These are phyloP conservation scores for Harmothoe impar DNA, from an alignment of 2,888 invertebrate species.

Conservation along the genomic window DNA sequence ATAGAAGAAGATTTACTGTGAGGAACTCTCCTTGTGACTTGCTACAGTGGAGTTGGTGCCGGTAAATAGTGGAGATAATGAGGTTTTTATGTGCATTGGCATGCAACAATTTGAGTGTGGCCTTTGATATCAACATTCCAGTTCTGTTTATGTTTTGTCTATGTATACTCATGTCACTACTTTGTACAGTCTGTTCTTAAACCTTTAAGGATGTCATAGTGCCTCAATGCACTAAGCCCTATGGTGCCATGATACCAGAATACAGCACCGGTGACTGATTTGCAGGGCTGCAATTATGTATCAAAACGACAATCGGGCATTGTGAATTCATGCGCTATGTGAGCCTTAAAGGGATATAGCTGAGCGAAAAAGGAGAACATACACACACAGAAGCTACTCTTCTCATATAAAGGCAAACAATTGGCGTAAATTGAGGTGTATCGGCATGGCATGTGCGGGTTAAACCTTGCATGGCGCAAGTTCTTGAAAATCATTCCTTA, in stretches of 20 bases:
- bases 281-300: too few species aligned
- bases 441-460: neutral
- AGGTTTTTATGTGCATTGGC: neutral
- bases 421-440: neutral
- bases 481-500: slow-evolving; percentile 1
- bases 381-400: neutral
- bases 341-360: too few species aligned
- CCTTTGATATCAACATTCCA: slow-evolving; percentile 51
- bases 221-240: too few species aligned
- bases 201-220: too few species aligned
- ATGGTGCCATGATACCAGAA: too few species aligned
- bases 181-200: neutral
- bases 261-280: too few species aligned
- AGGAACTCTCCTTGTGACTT: neutral
- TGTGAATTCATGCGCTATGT: too few species aligned
- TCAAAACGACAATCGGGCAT: too few species aligned
- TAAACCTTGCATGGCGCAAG: neutral
- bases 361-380: neutral
- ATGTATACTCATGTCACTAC: neutral
- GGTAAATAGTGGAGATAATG: neutral
- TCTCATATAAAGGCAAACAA: neutral
- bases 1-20: too few species aligned
- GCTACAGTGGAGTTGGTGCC: neutral
- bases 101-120: neutral
- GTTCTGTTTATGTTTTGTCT: neutral